Evolutionary conservation across 2,888 invertebrate genomes (phyloP).

Genomic region (Rambutsinella grinnellia): DNA sequence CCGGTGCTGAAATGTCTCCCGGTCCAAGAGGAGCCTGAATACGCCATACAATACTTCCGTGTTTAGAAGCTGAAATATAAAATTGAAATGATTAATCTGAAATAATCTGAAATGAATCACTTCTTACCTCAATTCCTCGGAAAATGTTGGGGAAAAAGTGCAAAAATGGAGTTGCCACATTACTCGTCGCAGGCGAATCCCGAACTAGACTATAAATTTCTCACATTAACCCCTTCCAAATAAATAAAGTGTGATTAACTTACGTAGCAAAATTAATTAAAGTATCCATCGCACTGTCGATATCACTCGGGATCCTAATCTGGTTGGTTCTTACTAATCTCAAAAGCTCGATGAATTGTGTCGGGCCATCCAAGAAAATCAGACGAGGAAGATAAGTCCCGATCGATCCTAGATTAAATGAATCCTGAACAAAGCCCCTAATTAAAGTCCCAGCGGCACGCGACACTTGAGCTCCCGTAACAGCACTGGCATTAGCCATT

Average conservation of each 20-base stretch:
- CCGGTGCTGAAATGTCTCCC: not conserved
- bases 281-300: conserved; percentile 61
- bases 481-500: conserved; percentile 60
- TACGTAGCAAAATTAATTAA: conserved; percentile 58
- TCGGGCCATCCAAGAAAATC: conserved; percentile 62
- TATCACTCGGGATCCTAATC: conserved; percentile 54
- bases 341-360: conserved; percentile 62
- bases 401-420: conserved; percentile 53
- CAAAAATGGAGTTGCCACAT: conserved; percentile 51
- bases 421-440: conserved; percentile 54
- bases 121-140: conserved; percentile 36
- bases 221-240: too few species aligned
- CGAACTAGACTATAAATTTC: too few species aligned
- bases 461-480: conserved; percentile 61
- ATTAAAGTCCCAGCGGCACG: conserved; percentile 60
- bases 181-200: too few species aligned
- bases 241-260: conserved; percentile 43
- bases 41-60: conserved; percentile 37
- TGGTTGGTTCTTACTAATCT: conserved; percentile 61
- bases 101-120: too few species aligned
- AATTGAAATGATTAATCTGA: too few species aligned
- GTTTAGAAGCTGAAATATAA: not conserved
- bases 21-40: conserved; percentile 39
- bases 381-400: conserved; percentile 59
- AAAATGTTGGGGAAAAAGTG: conserved; percentile 61